Evolutionary conservation across 2,888 invertebrate species (phyloP).

Genomic region (Dugesia japonica): DNA sequence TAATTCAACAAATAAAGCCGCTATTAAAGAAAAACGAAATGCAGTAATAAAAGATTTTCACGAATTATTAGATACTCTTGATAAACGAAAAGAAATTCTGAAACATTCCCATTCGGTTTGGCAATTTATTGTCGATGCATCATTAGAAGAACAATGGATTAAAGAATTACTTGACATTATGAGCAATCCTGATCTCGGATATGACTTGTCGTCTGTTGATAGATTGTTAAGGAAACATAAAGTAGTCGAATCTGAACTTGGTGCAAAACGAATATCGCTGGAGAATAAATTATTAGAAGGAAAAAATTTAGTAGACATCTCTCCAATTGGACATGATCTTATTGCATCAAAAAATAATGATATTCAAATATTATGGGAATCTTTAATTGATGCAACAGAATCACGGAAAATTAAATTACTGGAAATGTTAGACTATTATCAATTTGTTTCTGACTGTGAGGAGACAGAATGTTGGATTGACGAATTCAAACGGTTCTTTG

Average conservation of each 20-base stretch:
- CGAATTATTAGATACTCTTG: conserved; percentile 64
- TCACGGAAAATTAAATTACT: conserved; percentile 69
- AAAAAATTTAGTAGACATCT: conserved; percentile 40
- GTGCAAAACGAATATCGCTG: conserved; percentile 5
- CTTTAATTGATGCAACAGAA: conserved; percentile 68
- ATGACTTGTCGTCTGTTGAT: conserved; percentile 94
- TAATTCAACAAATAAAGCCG: conserved; percentile 82
- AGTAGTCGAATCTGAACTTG: conserved; percentile 68
- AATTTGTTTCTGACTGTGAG: conserved; percentile 90
- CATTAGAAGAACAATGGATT: conserved; percentile 62
- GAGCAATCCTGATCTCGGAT: conserved; percentile 88
- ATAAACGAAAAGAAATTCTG: conserved; percentile 67
- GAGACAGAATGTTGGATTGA: conserved; percentile 98
- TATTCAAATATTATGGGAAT: conserved; percentile 86
- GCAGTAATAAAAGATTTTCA: conserved; percentile 83
- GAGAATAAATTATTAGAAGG: conserved; percentile 25
- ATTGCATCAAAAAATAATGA: conserved; percentile 59
- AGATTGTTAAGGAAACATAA: conserved; percentile 88
- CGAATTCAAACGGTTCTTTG: conserved; percentile 82
- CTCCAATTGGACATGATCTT: conserved; percentile 67
- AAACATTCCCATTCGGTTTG: conserved; percentile 91
- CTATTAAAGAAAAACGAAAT: conserved; percentile 81
- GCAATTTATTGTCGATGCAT: conserved; percentile 99
- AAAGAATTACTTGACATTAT: conserved; percentile 70
- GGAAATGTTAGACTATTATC: conserved; percentile 93